phyloP scores from a whole-genome alignment of 2,797 vertebrate genomes.

The Mus caroli region DNA sequence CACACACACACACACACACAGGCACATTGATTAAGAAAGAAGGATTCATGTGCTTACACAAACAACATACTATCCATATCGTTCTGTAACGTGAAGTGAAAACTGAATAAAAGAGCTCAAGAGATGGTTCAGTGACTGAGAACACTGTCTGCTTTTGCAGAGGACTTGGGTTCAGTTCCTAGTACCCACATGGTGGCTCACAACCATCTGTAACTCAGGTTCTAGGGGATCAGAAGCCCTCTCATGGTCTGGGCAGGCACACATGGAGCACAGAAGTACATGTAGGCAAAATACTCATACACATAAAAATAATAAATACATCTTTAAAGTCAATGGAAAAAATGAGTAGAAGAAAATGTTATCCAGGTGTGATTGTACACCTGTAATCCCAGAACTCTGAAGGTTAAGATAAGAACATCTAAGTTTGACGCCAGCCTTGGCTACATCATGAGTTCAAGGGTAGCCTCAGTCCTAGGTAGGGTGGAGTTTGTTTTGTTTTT shows the following conservation, averaged over 20 bases:
- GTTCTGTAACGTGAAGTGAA: slow-evolving; percentile 58
- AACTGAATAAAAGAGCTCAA: slow-evolving; percentile 22
- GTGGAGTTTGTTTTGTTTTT: neutral
- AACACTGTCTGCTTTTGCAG: neutral
- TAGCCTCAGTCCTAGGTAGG: neutral
- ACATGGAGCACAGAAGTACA: neutral
- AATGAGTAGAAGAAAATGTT: neutral
- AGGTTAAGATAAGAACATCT: neutral
- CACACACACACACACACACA: neutral
- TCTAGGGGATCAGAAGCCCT: neutral
- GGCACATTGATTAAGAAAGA: neutral
- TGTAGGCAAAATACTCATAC: neutral
- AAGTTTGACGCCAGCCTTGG: neutral
- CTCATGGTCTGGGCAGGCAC: neutral
- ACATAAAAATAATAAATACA: neutral
- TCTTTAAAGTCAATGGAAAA: neutral
- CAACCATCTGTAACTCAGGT: neutral
- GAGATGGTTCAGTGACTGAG: neutral
- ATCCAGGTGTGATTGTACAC: neutral
- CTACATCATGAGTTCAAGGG: neutral
- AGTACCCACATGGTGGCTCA: no score
- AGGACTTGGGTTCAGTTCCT: neutral
- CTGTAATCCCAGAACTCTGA: neutral
- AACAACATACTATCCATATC: neutral
- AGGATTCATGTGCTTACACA: neutral